phyloP scores from a whole-genome alignment of 2,113 vertebrate species.

The Tachysurus fulvidraco region DNA sequence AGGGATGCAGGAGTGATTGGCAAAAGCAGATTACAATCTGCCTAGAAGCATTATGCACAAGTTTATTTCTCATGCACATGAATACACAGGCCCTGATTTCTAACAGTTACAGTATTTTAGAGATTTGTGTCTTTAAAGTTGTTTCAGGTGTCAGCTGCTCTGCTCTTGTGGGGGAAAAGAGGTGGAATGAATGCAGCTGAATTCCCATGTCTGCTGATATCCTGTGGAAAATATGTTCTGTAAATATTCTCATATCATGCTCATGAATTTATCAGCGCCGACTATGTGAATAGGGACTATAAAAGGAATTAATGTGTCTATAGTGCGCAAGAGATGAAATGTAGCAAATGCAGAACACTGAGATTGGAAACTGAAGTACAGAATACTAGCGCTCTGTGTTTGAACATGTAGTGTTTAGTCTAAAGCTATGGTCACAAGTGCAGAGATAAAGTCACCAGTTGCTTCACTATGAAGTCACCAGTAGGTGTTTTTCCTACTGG shows the following conservation, averaged over 20 bases:
- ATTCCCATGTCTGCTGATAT: not conserved
- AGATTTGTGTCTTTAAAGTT: not conserved
- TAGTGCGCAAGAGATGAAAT: not conserved
- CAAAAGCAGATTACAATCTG: slow-evolving; percentile 1
- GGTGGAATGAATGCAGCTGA: not conserved
- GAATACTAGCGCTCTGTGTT: not conserved
- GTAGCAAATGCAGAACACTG: not conserved
- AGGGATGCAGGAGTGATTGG: not conserved
- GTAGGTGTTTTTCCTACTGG: no score
- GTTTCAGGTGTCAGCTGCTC: slow-evolving; percentile 27
- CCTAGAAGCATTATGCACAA: not conserved
- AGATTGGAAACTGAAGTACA: not conserved
- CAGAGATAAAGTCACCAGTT: no score
- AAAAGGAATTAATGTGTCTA: not conserved
- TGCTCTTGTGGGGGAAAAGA: not conserved
- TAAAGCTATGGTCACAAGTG: no score
- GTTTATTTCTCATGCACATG: not conserved
- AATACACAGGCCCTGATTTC: not conserved
- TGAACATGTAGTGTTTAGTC: not conserved
- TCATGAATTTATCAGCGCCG: not conserved
- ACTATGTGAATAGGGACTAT: not conserved
- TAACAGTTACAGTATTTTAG: not conserved
- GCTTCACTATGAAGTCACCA: no score
- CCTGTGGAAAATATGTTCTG: not conserved
- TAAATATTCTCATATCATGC: not conserved